Evolutionary conservation across 2,888 invertebrate species (phyloP), one percentile per base, ranked within the genome.

Genomic region (Rhyacophila evoluta): DNA sequence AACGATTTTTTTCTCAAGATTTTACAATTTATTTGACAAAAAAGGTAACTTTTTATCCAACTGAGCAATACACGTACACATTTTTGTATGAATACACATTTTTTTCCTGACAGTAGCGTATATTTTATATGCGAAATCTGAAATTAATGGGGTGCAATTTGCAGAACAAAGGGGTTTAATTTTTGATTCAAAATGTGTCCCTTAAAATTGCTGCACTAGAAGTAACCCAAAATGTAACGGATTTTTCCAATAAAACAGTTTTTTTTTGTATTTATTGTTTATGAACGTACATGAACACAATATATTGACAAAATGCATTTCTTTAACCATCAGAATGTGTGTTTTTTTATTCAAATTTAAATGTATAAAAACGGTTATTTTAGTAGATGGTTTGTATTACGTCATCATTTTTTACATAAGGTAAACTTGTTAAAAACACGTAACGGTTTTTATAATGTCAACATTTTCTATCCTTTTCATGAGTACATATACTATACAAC

Each of bases 161-260:
- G 82, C 82, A 79, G 81, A 77, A 82, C 81, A 81, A 82, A 82
- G 81, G 82, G 82, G 80, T 82, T 80, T 81, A 81, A 81, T 82
- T 82, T 78, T 75, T 15, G 33, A 72, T 74, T 75, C 71, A 39
- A 72, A 73, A 75, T 77, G 28, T 68, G 19, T 70, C 74, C 39
- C 68, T 72, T 29, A 37, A 79, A 79, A 75, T 75, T 67, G 67
- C 25, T 41, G n/a, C 28, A 33, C 36, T 55, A 19, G 1, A 19
- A 25, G 19, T 19, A 55, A 55, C 55, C 55, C 55, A 6, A n/a
- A 55, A 55, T 55, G 55, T 55, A 55, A 55, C 55, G 55, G 55
- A 55, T 55, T 55, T 55, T 55, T 55, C 11, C 41, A 5, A 25
- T 1, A 19, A 55, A 55, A 55, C 6, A 25, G 15, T n/a, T 8